Evolutionary conservation across 2,888 invertebrate species (phyloP).

Genomic region (Lottia scabra): DNA sequence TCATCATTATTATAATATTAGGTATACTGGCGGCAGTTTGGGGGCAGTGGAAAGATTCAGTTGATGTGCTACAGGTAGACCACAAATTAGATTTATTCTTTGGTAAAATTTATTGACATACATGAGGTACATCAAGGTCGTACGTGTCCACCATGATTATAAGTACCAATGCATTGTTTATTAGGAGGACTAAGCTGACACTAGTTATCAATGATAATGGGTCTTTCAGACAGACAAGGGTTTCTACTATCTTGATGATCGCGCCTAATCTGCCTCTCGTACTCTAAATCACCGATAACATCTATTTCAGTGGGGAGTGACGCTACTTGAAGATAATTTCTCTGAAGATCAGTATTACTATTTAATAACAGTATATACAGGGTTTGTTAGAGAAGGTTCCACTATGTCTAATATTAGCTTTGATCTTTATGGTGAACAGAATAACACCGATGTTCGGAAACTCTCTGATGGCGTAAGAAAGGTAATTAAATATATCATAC

Average conservation of each 20-base stretch:
- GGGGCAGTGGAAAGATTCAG: slow-evolving; percentile 59
- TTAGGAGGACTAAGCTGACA: too few species aligned
- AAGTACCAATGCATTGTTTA: too few species aligned
- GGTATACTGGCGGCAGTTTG: slow-evolving; percentile 57
- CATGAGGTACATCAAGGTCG: too few species aligned
- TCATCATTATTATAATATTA: slow-evolving; percentile 53
- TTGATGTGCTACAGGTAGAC: background rate
- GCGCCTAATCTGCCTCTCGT: too few species aligned
- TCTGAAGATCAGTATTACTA: slow-evolving; percentile 56
- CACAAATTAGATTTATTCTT: too few species aligned
- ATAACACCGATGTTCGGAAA: slow-evolving; percentile 58
- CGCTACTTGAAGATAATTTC: slow-evolving; percentile 58
- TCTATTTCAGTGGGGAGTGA: slow-evolving; percentile 56
- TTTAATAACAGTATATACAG: slow-evolving; percentile 57
- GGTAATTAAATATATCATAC: background rate
- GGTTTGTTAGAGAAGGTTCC: slow-evolving; percentile 54
- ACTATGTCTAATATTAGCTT: slow-evolving; percentile 56
- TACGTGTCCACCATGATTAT: too few species aligned
- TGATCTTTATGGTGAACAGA: slow-evolving; percentile 57
- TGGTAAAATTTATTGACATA: too few species aligned
- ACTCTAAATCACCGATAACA: background rate
- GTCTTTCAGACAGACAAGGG: too few species aligned
- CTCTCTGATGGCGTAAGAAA: slow-evolving; percentile 47
- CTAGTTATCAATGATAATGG: too few species aligned
- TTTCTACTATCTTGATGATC: too few species aligned